Conservation (phyloP, 1,140 invertebrate genomes). For the Drosophila littoralis region DNA sequence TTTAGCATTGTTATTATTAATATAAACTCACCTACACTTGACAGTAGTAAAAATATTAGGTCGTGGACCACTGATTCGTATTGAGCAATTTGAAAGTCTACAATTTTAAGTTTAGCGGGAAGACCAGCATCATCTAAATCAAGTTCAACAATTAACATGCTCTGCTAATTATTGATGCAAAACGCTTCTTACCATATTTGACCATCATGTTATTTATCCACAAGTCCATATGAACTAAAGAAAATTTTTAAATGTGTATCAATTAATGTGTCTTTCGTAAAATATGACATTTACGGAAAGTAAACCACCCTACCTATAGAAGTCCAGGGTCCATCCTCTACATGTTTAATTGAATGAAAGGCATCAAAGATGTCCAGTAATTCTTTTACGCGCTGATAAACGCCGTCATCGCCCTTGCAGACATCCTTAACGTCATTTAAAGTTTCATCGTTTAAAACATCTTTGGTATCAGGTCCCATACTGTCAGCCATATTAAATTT, state of each 20-base stretch:
- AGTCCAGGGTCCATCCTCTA: constrained; percentile 79
- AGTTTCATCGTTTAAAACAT: constrained; percentile 32
- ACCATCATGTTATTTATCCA: constrained; percentile 88
- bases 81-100: constrained; percentile 87
- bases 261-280: too few relatives aligned
- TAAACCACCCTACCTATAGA: constrained; percentile 21
- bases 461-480: constrained; percentile 34
- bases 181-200: constrained; percentile 73
- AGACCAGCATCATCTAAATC: constrained; percentile 63
- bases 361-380: constrained; percentile 36
- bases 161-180: neutral
- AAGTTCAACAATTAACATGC: neutral
- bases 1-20: neutral
- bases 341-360: constrained; percentile 43
- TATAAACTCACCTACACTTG: constrained; percentile 82
- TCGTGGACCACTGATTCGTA: constrained; percentile 86
- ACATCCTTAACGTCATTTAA: constrained; percentile 45
- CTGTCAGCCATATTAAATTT: constrained; percentile 73
- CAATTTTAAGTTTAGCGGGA: constrained; percentile 86
- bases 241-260: neutral
- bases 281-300: too few relatives aligned
- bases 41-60: constrained; percentile 86
- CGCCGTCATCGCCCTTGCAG: constrained; percentile 37
- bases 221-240: constrained; percentile 86
- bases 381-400: constrained; percentile 46